phyloP scores from a whole-genome alignment of 2,888 invertebrate species.

The Macrostomum cliftonense region DNA sequence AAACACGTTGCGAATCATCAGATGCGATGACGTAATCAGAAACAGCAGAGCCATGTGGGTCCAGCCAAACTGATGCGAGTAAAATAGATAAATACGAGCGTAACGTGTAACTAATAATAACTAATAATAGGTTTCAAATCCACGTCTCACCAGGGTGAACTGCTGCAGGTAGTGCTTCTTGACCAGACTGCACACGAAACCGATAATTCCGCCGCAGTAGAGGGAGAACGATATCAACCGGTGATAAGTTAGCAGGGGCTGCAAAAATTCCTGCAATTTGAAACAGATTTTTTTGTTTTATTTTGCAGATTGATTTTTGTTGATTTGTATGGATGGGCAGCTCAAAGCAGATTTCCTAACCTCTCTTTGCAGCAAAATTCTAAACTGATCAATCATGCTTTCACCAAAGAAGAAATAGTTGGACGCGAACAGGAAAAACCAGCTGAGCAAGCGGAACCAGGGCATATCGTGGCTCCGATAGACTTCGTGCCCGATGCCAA shows the following conservation, averaged over 20 bases:
- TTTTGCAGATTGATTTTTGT: background rate
- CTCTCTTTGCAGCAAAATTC: slow-evolving; percentile 67
- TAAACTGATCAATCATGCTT: slow-evolving; percentile 90
- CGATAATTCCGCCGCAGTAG: slow-evolving; percentile 88
- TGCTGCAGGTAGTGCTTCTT: slow-evolving; percentile 98
- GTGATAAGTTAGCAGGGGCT: slow-evolving; percentile 81
- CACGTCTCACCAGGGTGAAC: slow-evolving; percentile 56
- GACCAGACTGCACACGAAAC: slow-evolving; percentile 89
- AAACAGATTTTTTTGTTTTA: background rate
- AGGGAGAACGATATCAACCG: slow-evolving; percentile 89
- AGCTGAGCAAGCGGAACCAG: slow-evolving; percentile 94
- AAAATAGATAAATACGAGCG: too few species aligned
- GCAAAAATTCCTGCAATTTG: slow-evolving; percentile 60
- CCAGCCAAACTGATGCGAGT: slow-evolving; percentile 62
- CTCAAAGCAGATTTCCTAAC: slow-evolving; percentile 46
- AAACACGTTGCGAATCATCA: slow-evolving; percentile 96
- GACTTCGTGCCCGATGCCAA: slow-evolving; percentile 93
- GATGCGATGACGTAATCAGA: slow-evolving; percentile 93
- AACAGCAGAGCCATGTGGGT: slow-evolving; percentile 95
- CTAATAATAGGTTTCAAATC: too few species aligned
- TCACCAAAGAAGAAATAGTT: slow-evolving; percentile 99
- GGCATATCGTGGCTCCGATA: slow-evolving; percentile 93
- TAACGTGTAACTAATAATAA: too few species aligned
- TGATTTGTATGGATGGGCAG: too few species aligned
- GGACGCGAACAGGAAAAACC: slow-evolving; percentile 83